A percentile compares a stretch with the other conserved stretches of the same genome.
Evolutionary conservation across 2,797 vertebrate species (phyloP).

Genomic region (Syngnathus acus): DNA sequence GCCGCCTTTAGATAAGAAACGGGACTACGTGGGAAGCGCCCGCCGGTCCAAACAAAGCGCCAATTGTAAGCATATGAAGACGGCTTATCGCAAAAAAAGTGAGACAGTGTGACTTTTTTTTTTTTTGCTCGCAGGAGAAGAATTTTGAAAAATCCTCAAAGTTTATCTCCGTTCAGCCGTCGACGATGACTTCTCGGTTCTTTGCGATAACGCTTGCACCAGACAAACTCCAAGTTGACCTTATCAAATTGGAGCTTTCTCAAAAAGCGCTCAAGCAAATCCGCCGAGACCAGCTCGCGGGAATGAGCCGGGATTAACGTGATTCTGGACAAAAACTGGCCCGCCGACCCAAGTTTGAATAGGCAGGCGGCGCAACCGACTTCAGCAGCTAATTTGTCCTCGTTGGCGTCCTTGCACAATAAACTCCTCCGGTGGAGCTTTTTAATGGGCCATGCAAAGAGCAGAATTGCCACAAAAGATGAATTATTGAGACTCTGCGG

Average conservation of each 20-base stretch:
- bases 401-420: background rate
- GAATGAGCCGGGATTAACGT: too few relatives aligned
- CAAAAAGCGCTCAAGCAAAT: background rate
- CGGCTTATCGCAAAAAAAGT: slow-evolving; percentile 1
- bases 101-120: background rate
- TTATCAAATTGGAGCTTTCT: background rate
- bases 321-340: too few relatives aligned
- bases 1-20: slow-evolving; percentile 31
- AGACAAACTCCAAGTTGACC: background rate
- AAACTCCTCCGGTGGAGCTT: background rate
- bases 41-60: too few relatives aligned
- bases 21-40: background rate
- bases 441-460: background rate
- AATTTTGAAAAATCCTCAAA: background rate
- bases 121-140: background rate
- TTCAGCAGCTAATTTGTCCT: too few relatives aligned
- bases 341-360: too few relatives aligned
- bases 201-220: background rate
- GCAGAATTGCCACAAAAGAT: background rate
- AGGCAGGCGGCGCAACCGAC: too few relatives aligned
- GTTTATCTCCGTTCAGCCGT: background rate
- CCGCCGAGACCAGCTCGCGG: too few relatives aligned
- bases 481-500: background rate
- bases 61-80: background rate
- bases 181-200: background rate